These are phyloP conservation scores for Campoletis sonorensis DNA, from an alignment of 1,140 invertebrate species.

Conservation along the genomic window DNA sequence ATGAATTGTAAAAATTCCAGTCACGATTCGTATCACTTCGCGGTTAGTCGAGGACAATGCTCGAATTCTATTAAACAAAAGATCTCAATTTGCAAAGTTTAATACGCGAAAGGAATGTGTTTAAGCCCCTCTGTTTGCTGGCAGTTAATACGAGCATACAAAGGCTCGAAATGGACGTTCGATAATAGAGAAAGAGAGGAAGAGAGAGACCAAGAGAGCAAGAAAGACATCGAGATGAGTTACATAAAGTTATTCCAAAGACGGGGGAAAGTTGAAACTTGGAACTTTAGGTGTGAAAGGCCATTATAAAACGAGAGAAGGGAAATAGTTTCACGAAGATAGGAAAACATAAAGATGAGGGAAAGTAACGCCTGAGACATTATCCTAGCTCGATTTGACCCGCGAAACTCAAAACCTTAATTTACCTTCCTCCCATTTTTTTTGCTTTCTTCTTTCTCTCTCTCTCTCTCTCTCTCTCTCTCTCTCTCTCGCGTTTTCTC, in stretches of 20 bases:
- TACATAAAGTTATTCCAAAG: slow-evolving; percentile 28
- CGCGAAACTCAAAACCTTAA: slow-evolving; percentile 1
- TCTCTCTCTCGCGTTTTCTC: no score
- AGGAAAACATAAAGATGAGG: not conserved
- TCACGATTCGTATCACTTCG: slow-evolving; percentile 24
- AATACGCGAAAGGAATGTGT: no score
- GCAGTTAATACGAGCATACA: no score
- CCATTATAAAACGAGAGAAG: not conserved
- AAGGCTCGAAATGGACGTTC: no score
- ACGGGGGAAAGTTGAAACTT: not conserved
- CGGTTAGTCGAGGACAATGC: no score
- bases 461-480: not conserved
- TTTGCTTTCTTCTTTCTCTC: not conserved
- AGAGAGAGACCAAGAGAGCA: not conserved
- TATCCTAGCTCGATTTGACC: slow-evolving; percentile 34
- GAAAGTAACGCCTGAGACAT: slow-evolving; percentile 9
- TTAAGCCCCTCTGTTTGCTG: no score
- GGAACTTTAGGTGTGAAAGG: slow-evolving; percentile 13
- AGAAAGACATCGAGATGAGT: slow-evolving; percentile 1
- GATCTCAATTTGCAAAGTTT: no score
- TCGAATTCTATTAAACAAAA: no score
- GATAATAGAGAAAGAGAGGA: not conserved
- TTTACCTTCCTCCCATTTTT: not conserved
- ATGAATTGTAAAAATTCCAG: slow-evolving; percentile 20
- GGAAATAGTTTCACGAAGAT: not conserved